Base-by-base conservation (phyloP, 2,888 invertebrate species). In the Blastobasis adustella region DNA sequence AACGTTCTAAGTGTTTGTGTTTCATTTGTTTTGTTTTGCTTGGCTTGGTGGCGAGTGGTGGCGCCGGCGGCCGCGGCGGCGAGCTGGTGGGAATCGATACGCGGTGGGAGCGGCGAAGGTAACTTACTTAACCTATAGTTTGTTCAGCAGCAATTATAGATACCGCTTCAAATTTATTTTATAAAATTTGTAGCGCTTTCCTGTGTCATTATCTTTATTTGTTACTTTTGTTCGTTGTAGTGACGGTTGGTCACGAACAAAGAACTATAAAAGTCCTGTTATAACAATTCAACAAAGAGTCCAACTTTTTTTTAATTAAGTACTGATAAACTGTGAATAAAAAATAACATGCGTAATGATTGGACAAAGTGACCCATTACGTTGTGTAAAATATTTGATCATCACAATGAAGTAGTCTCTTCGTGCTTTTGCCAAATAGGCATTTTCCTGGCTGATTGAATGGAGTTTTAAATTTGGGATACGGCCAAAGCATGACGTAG, bases 81-180 rank as follows among this genome's bases (percentile, higher is more conserved):
- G 65, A 74, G 74, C 76, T 82, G 81, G 81, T 84, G 83, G 81
- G 67, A 83, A 86, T 86, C 87, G 77, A 87, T 86, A 86, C 81
- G 79, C 79, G 80, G 79, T 78, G 81, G 82, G 82, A 86, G 83
- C 82, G 81, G 74, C 79, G 62, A 82, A 82, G 81, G 87, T 87
- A 85, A 78, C 65, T 67, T 69, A 75, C 71, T 68, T 69, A 61
- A 61, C 54, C 37, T 49, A 58, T 61, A 60, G 7, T 40, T 42
- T 42, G 9, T 42, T 7, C 10, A 42, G 8, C n/a, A 6, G 9
- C 6, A 6, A 42, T 9, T 40, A 3, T 8, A 40, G 9, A 40
- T 37, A 47, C 38, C 47, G 40, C 8, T 47, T 4, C 23, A 40
- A n/a, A 5, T 39, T 23, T 23, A 23, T 2, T 47, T 39, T 37